phyloP scores from a whole-genome alignment of 2,113 vertebrate genomes.

The Brachypteracias leptosomus region DNA sequence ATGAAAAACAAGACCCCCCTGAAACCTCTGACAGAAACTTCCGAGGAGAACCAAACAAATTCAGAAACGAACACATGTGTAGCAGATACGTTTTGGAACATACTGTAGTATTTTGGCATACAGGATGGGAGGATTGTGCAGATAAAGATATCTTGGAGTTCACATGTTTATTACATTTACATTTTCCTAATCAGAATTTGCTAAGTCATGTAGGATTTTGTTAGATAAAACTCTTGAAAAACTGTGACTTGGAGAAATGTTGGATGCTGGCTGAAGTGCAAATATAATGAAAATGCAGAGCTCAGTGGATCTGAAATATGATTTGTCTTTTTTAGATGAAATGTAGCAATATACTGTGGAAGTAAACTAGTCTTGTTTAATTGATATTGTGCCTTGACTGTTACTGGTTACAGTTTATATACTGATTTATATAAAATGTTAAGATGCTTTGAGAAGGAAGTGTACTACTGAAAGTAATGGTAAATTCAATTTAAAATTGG shows the following conservation, averaged over 20 bases:
- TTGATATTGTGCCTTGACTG: neutral
- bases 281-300: neutral
- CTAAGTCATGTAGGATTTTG: constrained; percentile 5
- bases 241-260: neutral
- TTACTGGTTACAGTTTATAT: neutral
- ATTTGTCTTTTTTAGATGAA: neutral
- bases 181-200: constrained; percentile 23
- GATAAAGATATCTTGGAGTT: constrained; percentile 47
- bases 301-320: neutral
- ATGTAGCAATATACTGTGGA: neutral
- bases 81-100: constrained; percentile 18
- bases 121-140: constrained; percentile 38
- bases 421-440: neutral
- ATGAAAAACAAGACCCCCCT: neutral
- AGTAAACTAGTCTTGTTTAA: neutral
- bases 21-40: constrained; percentile 38
- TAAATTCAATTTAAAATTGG: neutral
- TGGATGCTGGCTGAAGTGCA: neutral
- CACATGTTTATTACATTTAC: constrained; percentile 2
- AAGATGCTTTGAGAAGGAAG: neutral
- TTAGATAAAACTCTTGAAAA: neutral
- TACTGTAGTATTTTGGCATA: neutral
- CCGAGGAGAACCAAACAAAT: neutral
- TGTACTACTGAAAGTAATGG: neutral
- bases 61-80: neutral